A percentile compares a stretch with the other conserved stretches of the same genome.
phyloP scores from a whole-genome alignment of 2,797 vertebrate species.

The Euphonia xanthogaster region DNA sequence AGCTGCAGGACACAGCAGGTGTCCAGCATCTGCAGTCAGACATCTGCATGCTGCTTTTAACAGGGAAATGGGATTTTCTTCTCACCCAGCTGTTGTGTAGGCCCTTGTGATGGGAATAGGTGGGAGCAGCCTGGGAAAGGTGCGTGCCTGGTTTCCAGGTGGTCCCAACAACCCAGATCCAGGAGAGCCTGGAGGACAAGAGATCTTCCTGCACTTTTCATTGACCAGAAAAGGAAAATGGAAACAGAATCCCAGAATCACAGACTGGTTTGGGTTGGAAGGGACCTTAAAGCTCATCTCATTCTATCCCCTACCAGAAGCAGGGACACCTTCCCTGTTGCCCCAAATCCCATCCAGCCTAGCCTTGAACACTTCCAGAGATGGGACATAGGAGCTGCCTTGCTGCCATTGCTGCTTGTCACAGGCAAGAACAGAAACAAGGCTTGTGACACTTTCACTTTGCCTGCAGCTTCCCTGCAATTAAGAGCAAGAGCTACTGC shows the following conservation, averaged over 20 bases:
- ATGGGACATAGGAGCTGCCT: neutral
- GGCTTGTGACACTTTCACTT: neutral
- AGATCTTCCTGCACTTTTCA: neutral
- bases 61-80: neutral
- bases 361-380: neutral
- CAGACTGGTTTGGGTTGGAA: neutral
- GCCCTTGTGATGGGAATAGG: neutral
- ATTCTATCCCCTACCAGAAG: neutral
- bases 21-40: neutral
- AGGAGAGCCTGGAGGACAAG: neutral
- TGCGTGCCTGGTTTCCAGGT: neutral
- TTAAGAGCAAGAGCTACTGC: neutral
- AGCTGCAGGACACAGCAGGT: neutral
- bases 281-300: neutral
- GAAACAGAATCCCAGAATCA: neutral
- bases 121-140: neutral
- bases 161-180: neutral
- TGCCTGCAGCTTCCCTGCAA: neutral
- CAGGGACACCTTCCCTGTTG: neutral
- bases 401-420: neutral
- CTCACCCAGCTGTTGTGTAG: neutral
- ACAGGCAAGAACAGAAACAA: neutral
- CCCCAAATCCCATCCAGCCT: neutral
- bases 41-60: neutral
- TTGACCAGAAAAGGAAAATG: neutral